These are phyloP conservation scores for Neoseiulus cucumeris DNA, from an alignment of 1,140 invertebrate species.

Conservation along the genomic window DNA sequence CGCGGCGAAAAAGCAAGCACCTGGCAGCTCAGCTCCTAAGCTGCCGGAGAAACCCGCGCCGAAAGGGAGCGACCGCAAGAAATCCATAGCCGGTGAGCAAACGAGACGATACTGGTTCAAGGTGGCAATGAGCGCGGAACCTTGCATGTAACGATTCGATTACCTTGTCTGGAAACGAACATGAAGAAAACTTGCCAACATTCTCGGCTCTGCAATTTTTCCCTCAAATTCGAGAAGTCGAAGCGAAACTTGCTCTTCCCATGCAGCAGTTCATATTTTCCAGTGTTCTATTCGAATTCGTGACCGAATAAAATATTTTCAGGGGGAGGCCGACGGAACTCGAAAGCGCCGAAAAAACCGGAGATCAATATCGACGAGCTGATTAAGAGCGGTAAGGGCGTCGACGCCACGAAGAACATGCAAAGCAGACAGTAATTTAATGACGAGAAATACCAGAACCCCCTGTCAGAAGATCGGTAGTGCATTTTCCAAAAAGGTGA, in stretches of 20 bases:
- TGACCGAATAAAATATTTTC: too few species aligned
- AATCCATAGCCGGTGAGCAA: neutral
- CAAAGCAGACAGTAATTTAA: neutral
- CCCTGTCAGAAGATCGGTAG: neutral
- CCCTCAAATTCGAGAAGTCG: too few species aligned
- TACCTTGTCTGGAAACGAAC: too few species aligned
- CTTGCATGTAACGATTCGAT: too few species aligned
- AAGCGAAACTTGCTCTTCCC: too few species aligned
- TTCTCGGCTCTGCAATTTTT: too few species aligned
- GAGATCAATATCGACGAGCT: slow-evolving; percentile 8
- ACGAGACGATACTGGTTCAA: too few species aligned
- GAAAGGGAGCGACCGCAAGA: neutral
- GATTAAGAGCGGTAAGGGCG: slow-evolving; percentile 8
- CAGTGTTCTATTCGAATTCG: too few species aligned
- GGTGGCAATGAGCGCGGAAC: too few species aligned
- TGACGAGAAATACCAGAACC: too few species aligned
- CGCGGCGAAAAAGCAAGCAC: neutral
- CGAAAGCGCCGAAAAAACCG: slow-evolving; percentile 4
- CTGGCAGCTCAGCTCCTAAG: neutral
- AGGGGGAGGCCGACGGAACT: neutral
- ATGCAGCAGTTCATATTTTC: too few species aligned
- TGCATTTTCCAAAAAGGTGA: slow-evolving; percentile 1
- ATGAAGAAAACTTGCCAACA: too few species aligned
- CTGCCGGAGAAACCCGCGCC: neutral
- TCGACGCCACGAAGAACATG: slow-evolving; percentile 9